Conservation (phyloP, 1,140 invertebrate genomes). For the Cotesia typhae region DNA sequence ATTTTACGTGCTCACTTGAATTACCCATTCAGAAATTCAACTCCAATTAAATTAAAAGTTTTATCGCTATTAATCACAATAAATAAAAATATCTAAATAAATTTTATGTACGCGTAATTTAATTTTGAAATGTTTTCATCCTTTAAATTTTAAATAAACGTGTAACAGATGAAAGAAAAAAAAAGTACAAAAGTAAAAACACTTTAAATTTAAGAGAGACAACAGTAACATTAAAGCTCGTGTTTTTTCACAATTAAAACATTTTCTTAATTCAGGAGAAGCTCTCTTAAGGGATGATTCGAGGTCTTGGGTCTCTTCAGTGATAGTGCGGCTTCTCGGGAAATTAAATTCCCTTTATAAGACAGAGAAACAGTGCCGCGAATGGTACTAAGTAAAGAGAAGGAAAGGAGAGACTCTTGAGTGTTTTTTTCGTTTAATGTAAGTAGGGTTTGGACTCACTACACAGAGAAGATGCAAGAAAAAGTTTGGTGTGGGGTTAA, state of each 20-base stretch:
- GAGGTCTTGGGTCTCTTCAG: slow-evolving; percentile 12
- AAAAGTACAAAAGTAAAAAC: neutral
- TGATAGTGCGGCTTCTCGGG: slow-evolving; percentile 34
- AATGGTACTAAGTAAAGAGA: neutral
- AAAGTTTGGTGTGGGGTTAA: slow-evolving; percentile 17
- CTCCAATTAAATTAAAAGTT: too few relatives aligned
- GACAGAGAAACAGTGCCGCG: slow-evolving; percentile 17
- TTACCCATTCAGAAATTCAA: too few relatives aligned
- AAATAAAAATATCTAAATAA: too few relatives aligned
- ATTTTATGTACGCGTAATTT: neutral
- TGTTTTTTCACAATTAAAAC: slow-evolving; percentile 41
- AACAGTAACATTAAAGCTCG: neutral
- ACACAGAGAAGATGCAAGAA: slow-evolving; percentile 17
- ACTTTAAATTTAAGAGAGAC: neutral
- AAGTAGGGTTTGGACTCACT: slow-evolving; percentile 27
- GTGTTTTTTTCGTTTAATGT: slow-evolving; percentile 34
- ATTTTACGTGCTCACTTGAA: too few relatives aligned
- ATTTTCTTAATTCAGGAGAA: slow-evolving; percentile 33
- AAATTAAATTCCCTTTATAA: slow-evolving; percentile 54
- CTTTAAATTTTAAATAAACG: neutral
- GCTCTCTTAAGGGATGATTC: slow-evolving; percentile 7
- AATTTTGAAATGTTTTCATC: slow-evolving; percentile 8
- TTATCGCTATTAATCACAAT: too few relatives aligned
- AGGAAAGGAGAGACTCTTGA: slow-evolving; percentile 10
- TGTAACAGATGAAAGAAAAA: slow-evolving; percentile 9